Conservation (phyloP, 37 sponge, comb jelly and placozoan species). For the Ianthella basta region DNA sequence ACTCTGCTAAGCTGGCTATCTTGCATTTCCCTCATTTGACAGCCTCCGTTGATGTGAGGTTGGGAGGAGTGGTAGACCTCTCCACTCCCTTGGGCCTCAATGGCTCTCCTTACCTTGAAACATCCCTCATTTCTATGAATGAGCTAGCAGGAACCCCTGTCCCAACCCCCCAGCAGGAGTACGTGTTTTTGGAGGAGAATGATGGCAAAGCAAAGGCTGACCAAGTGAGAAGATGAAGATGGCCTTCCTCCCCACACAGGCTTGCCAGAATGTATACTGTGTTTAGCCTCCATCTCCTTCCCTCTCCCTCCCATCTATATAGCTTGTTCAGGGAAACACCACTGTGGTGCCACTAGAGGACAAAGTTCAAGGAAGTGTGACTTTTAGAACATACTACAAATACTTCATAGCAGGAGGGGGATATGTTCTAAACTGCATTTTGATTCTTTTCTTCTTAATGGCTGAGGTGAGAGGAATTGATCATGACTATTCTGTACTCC, state of each 20-base stretch:
- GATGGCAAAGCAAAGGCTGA: too few species aligned
- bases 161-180: too few species aligned
- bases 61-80: too few species aligned
- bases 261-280: too few species aligned
- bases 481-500: too few species aligned
- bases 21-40: not conserved
- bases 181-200: too few species aligned
- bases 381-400: conserved; percentile 16
- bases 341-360: conserved; percentile 41
- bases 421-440: not conserved
- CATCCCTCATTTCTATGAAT: too few species aligned
- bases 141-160: too few species aligned
- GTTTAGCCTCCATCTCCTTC: not conserved
- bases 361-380: conserved; percentile 24
- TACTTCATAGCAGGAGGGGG: conserved; percentile 28
- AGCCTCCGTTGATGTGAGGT: conserved; percentile 15
- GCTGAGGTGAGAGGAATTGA: conserved; percentile 66
- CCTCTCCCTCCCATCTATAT: not conserved
- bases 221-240: too few species aligned
- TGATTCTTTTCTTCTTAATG: conserved; percentile 37
- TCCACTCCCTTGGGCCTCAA: too few species aligned
- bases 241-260: too few species aligned
- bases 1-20: not conserved
- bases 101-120: conserved; percentile 6
- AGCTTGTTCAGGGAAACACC: not conserved